phyloP scores from a whole-genome alignment of 1,140 invertebrate species.

The Conus ventricosus region DNA sequence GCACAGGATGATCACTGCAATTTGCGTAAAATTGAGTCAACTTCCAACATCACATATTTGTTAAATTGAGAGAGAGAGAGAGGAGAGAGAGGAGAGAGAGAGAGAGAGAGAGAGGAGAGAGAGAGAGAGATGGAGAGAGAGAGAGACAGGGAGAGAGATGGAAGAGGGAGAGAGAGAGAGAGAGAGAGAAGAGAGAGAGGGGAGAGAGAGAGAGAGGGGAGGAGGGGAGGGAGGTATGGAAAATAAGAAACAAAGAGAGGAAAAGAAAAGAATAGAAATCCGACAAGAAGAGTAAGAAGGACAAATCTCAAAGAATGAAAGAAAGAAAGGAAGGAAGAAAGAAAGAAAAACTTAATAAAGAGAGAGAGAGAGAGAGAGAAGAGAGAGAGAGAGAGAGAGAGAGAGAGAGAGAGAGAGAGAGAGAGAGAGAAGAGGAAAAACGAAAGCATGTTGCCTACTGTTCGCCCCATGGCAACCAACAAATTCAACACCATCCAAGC shows the following conservation, averaged over 20 bases:
- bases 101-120: too few relatives aligned
- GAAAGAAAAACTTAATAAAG: too few relatives aligned
- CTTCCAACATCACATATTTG: too few relatives aligned
- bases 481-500: too few relatives aligned
- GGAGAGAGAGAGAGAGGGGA: not conserved
- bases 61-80: too few relatives aligned
- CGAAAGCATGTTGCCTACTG: not conserved
- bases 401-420: not conserved
- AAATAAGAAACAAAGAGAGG: not conserved
- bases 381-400: too few relatives aligned
- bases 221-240: not conserved
- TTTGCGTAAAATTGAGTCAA: too few relatives aligned
- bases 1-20: too few relatives aligned
- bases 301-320: not conserved
- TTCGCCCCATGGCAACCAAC: not conserved
- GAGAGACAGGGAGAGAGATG: not conserved
- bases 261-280: not conserved
- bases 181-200: not conserved
- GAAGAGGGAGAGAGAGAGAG: not conserved
- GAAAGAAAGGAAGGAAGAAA: not conserved
- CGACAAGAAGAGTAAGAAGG: not conserved
- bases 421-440: not conserved
- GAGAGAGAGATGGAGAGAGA: conserved; percentile 10
- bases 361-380: too few relatives aligned
- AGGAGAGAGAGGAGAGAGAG: too few relatives aligned